Conservation (phyloP, 2,888 invertebrate species). For the Chloroclysta siterata region DNA sequence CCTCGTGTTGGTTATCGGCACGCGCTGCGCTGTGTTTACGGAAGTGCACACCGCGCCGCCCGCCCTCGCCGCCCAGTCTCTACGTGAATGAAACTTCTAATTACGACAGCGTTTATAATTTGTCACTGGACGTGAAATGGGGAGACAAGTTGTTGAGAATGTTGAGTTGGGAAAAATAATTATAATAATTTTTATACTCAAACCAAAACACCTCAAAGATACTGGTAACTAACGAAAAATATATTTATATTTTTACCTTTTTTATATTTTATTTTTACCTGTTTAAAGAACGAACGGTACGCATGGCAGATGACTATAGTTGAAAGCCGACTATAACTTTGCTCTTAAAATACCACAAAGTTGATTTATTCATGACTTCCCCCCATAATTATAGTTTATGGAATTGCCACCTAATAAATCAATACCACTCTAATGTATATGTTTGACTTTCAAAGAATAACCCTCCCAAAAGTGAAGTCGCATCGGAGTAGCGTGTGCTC, state of each 20-base stretch:
- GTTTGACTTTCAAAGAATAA: conserved; percentile 23
- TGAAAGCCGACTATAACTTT: not conserved
- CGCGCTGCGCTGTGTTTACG: conserved; percentile 52
- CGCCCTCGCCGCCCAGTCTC: conserved; percentile 40
- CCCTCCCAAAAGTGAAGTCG: conserved; percentile 30
- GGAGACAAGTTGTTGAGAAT: conserved; percentile 1
- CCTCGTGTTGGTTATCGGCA: conserved; percentile 20
- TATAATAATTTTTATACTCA: not conserved
- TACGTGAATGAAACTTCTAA: conserved; percentile 56
- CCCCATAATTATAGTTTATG: conserved; percentile 11
- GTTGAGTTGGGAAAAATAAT: not conserved
- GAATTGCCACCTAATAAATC: conserved; percentile 24
- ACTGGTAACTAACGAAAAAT: too few relatives aligned
- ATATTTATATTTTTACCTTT: too few relatives aligned
- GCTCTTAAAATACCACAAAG: conserved; percentile 4
- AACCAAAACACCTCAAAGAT: not conserved
- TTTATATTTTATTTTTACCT: too few relatives aligned
- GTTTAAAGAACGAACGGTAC: too few relatives aligned
- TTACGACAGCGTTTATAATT: conserved; percentile 38
- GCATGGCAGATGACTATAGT: not conserved
- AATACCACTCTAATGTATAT: conserved; percentile 21
- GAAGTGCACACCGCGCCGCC: conserved; percentile 51
- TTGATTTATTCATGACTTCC: conserved; percentile 13
- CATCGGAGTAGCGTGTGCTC: conserved; percentile 27
- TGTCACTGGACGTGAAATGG: conserved; percentile 17